A percentile compares a stretch with the other conserved stretches of the same genome.
phyloP scores from a whole-genome alignment of 2,113 vertebrate genomes.

The Callocephalon fimbriatum region DNA sequence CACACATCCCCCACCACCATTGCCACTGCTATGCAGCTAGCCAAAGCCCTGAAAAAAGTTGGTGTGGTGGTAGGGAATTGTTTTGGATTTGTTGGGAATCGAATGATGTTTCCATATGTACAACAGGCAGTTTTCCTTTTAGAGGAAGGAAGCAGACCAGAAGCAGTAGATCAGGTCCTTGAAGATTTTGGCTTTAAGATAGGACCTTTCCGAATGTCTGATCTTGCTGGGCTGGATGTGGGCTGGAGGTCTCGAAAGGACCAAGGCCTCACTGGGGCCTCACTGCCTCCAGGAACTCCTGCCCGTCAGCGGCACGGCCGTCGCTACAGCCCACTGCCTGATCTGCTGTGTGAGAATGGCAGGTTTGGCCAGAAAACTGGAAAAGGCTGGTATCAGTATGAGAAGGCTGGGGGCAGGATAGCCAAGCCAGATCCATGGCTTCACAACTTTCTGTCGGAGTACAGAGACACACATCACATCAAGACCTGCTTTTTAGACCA shows the following conservation, averaged over 20 bases:
- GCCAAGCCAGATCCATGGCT: slow-evolving; percentile 86
- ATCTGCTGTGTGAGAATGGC: slow-evolving; percentile 87
- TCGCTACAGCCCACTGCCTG: slow-evolving; percentile 89
- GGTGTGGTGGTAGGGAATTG: slow-evolving; percentile 92
- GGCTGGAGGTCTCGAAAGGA: slow-evolving; percentile 86
- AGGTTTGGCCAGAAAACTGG: slow-evolving; percentile 90
- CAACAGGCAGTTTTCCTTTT: slow-evolving; percentile 85
- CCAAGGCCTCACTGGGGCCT: slow-evolving; percentile 74
- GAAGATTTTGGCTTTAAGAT: slow-evolving; percentile 91
- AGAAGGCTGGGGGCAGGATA: slow-evolving; percentile 77
- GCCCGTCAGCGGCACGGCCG: slow-evolving; percentile 67
- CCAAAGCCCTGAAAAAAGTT: slow-evolving; percentile 85
- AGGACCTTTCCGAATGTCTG: slow-evolving; percentile 87
- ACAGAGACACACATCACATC: slow-evolving; percentile 80
- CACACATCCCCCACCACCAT: slow-evolving; percentile 82
- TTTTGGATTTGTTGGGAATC: slow-evolving; percentile 90
- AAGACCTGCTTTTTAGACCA: slow-evolving; percentile 70
- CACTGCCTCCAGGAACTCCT: slow-evolving; percentile 51
- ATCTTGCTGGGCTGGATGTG: slow-evolving; percentile 90
- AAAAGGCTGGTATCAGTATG: slow-evolving; percentile 90
- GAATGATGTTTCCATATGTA: slow-evolving; percentile 82
- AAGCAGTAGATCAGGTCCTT: slow-evolving; percentile 82
- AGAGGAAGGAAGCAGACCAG: slow-evolving; percentile 90
- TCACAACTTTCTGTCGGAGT: slow-evolving; percentile 80
- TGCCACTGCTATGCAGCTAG: slow-evolving; percentile 86